Evolutionary conservation across 2,797 vertebrate genomes (phyloP).

Genomic region (Schizopygopsis pylzovi): DNA sequence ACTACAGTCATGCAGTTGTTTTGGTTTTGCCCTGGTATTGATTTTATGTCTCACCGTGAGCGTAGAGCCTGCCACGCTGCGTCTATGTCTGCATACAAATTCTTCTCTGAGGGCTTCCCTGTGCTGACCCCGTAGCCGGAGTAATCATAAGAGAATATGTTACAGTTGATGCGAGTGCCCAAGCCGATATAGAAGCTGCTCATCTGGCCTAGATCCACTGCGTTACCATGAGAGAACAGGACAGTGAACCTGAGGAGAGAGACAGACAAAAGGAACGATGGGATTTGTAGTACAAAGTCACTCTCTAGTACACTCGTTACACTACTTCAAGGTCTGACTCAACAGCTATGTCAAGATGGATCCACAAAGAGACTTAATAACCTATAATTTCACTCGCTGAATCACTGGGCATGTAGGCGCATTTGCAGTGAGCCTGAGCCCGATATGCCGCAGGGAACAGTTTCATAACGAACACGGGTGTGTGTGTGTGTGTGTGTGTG

Average conservation of each 20-base stretch:
- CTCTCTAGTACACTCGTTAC: background rate
- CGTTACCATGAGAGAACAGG: conserved; percentile 89
- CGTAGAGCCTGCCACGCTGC: conserved; percentile 91
- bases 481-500: background rate
- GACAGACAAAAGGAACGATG: conserved; percentile 19
- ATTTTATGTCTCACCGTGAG: conserved; percentile 74
- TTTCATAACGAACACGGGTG: conserved; percentile 5
- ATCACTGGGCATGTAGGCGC: conserved; percentile 6
- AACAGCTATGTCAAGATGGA: conserved; percentile 11
- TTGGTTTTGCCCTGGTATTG: background rate
- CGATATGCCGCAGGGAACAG: background rate
- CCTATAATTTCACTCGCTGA: conserved; percentile 11
- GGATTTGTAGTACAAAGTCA: conserved; percentile 24
- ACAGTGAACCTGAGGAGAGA: conserved; percentile 81
- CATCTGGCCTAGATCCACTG: conserved; percentile 92
- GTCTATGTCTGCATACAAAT: conserved; percentile 89
- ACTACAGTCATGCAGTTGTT: background rate
- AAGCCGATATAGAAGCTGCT: conserved; percentile 90
- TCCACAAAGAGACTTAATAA: conserved; percentile 8
- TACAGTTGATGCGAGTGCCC: conserved; percentile 88
- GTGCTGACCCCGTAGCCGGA: conserved; percentile 87
- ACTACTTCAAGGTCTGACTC: background rate
- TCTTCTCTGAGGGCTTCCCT: conserved; percentile 86
- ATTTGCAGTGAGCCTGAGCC: background rate
- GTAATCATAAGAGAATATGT: conserved; percentile 91